A percentile compares a stretch with the other conserved stretches of the same genome.
Conservation (phyloP, 2,888 invertebrate species). For the Phoronis australis region DNA sequence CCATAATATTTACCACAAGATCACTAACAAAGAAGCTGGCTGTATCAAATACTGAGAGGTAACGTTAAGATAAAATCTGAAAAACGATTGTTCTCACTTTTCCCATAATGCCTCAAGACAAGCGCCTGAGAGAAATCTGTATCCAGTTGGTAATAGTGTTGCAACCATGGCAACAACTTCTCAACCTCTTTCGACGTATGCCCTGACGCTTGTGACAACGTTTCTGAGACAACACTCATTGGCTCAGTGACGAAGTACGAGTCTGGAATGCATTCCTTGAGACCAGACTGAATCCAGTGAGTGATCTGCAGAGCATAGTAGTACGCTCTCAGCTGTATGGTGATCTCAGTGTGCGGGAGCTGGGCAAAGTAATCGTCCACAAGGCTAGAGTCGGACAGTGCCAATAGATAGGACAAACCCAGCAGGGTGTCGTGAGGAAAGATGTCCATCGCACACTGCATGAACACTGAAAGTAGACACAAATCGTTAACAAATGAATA, state of each 20-base stretch:
- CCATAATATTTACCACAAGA: no score
- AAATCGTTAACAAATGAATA: no score
- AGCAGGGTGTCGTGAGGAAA: slow-evolving; percentile 57
- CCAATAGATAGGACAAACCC: slow-evolving; percentile 57
- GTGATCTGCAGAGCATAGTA: slow-evolving; percentile 51
- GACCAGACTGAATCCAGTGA: no score
- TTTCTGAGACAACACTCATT: no score
- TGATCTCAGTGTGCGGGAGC: slow-evolving; percentile 48
- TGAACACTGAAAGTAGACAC: slow-evolving; percentile 49
- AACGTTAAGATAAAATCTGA: no score
- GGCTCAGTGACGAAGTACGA: no score
- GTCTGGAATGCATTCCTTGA: no score
- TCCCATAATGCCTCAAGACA: slow-evolving; percentile 50
- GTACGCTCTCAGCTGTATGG: slow-evolving; percentile 51
- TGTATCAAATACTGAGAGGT: no score
- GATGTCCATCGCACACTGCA: slow-evolving; percentile 55
- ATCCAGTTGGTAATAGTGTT: slow-evolving; percentile 45
- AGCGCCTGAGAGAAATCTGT: slow-evolving; percentile 54
- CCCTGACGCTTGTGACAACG: no score
- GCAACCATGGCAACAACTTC: slow-evolving; percentile 33
- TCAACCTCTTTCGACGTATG: slow-evolving; percentile 26
- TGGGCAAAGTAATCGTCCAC: slow-evolving; percentile 46
- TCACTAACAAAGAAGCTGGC: no score
- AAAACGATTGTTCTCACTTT: no score
- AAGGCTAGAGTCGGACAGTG: slow-evolving; percentile 47